These are phyloP conservation scores for Atethmia centrago DNA, from an alignment of 2,888 invertebrate genomes.

Conservation along the genomic window DNA sequence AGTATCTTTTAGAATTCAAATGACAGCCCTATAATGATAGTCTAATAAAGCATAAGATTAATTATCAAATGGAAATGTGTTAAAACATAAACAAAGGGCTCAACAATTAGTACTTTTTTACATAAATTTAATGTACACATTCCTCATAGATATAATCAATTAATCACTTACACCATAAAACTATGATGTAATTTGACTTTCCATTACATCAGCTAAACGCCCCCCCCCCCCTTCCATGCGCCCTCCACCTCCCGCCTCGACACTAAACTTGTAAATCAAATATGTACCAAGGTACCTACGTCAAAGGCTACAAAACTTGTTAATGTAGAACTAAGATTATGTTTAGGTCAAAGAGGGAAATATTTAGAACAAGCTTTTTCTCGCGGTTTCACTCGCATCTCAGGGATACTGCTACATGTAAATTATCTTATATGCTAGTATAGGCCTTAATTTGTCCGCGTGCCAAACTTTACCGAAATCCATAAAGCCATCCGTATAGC, in stretches of 20 bases:
- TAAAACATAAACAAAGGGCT: not conserved
- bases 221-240: conserved; percentile 1
- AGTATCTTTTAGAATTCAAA: not conserved
- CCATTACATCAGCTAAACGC: conserved; percentile 59
- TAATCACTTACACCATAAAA: conserved; percentile 27
- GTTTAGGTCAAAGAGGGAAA: not conserved
- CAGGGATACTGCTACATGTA: too few species aligned
- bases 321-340: not conserved
- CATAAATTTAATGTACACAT: conserved; percentile 20
- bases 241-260: conserved; percentile 32
- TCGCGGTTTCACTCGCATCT: not conserved
- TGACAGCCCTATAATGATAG: not conserved
- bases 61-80: not conserved
- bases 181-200: conserved; percentile 62
- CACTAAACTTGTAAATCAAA: conserved; percentile 41
- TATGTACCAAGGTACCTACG: conserved; percentile 27
- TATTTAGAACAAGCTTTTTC: not conserved
- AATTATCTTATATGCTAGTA: too few species aligned
- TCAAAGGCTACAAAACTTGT: not conserved
- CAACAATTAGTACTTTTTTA: not conserved
- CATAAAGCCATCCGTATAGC: too few species aligned
- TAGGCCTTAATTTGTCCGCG: too few species aligned
- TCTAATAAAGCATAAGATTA: not conserved
- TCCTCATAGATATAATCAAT: conserved; percentile 22
- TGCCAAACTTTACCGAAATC: too few species aligned